Base-by-base conservation (phyloP, 2,797 vertebrate species). In the Melanotaenia maccullochi region DNA sequence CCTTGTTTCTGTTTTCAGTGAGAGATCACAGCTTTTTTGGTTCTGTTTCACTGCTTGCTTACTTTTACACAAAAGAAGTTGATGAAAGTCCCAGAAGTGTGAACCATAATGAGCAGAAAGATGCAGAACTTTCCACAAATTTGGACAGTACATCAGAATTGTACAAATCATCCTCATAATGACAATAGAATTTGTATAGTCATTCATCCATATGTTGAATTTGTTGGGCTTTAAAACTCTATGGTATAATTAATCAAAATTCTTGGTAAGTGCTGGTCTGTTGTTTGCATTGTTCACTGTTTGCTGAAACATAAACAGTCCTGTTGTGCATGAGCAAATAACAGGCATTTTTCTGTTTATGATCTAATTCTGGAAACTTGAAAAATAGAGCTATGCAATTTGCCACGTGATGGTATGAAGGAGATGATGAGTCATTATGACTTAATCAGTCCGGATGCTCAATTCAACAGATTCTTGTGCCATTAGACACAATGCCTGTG, bases 381-480 rank as follows among this genome's bases (percentile, higher is more conserved):
- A 52, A 59, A 60, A 44, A 74, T 70, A 65, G 13, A 71, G 58
- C 5, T 0, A 22, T 30, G 55, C 63, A 58, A 44, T 75, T 73
- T 81, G 22, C 58, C 63, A 67, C 51, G 64, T 64, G 71, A 74
- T 13, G 2, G n/a, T 55, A 72, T 62, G 59, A 13, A 49, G 42
- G 71, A 79, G 68, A 79, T 65, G 65, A 84, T 32, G 52, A 86
- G 47, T 76, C 80, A 68, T 69, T 59, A 58, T 60, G n/a, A 67
- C 68, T 32, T 71, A 68, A 83, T 81, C 68, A 74, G 42, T 36
- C 40, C 42, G 2, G 42, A 47, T 18, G 42, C 42, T 20, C 18
- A 5, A 47, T 8, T 47, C 20, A 7, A 47, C 42, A 47, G 42
- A 47, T 47, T 47, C 42, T 16, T 20, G 42, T n/a, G 20, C 18